Evolutionary conservation across 2,888 invertebrate genomes (phyloP).

Genomic region (Oscheius sp.): DNA sequence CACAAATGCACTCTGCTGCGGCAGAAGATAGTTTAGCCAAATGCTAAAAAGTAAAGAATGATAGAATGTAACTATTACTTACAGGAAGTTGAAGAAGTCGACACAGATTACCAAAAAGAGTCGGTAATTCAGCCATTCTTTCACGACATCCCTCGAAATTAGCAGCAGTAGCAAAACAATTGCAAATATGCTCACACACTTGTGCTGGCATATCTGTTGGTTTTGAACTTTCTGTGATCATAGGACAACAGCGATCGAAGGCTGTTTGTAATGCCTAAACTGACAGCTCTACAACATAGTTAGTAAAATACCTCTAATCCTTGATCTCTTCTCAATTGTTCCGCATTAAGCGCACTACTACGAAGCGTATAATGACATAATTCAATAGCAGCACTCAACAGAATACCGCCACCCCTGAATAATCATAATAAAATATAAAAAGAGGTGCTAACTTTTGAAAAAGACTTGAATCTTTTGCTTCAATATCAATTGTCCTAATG

Average conservation of each 20-base stretch:
- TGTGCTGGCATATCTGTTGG: conserved; percentile 83
- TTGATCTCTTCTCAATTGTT: conserved; percentile 92
- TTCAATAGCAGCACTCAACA: conserved; percentile 91
- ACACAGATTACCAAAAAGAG: conserved; percentile 87
- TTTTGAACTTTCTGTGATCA: conserved; percentile 84
- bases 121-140: conserved; percentile 87
- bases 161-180: conserved; percentile 94
- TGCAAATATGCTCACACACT: conserved; percentile 86
- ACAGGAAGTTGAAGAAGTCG: conserved; percentile 88
- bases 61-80: conserved; percentile 45
- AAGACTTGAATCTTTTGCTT: conserved; percentile 90
- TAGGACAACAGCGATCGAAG: conserved; percentile 91
- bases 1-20: conserved; percentile 89
- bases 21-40: conserved; percentile 85
- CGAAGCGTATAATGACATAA: conserved; percentile 94
- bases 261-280: conserved; percentile 83
- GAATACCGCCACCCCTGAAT: conserved; percentile 76
- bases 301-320: conserved; percentile 83
- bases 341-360: conserved; percentile 95
- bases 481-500: conserved; percentile 91
- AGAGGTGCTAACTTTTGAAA: conserved; percentile 81
- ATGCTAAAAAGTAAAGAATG: conserved; percentile 78
- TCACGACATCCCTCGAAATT: conserved; percentile 90
- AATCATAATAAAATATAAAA: conserved; percentile 61
- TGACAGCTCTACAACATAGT: background rate